A percentile compares a stretch with the other conserved stretches of the same genome.
Evolutionary conservation across 2,797 vertebrate genomes (phyloP).

Genomic region (Ispidina lecontei): DNA sequence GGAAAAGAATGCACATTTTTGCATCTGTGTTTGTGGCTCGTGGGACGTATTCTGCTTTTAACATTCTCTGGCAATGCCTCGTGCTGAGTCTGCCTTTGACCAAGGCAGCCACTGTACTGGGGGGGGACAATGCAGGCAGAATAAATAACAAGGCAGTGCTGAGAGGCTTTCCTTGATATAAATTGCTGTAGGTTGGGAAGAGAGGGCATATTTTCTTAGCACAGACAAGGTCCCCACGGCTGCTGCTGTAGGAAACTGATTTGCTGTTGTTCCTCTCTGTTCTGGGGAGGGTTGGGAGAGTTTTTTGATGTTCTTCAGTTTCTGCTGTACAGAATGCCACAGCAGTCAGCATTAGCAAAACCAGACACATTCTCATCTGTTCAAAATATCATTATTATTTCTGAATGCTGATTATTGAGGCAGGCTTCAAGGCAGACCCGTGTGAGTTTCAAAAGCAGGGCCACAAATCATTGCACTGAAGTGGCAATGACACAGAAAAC

Average conservation of each 20-base stretch:
- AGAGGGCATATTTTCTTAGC: conserved; percentile 13
- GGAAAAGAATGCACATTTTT: not conserved
- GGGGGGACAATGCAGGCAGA: conserved; percentile 4
- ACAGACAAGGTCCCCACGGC: not conserved
- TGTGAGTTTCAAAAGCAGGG: not conserved
- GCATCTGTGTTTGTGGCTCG: not conserved
- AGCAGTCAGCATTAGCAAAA: conserved; percentile 5
- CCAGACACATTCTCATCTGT: not conserved
- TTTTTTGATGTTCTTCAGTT: conserved; percentile 27
- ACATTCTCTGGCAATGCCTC: not conserved
- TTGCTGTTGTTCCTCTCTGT: not conserved
- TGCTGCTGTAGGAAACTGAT: not conserved
- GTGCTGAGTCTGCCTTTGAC: conserved; percentile 1
- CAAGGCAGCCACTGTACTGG: not conserved
- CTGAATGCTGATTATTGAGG: conserved; percentile 36
- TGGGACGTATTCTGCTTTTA: conserved; percentile 40
- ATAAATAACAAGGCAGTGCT: conserved; percentile 29
- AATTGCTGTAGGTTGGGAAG: conserved; percentile 10
- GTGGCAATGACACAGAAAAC: not conserved
- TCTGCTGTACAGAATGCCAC: not conserved
- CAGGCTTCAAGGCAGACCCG: not conserved
- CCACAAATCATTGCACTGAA: not conserved
- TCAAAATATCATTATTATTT: conserved; percentile 2
- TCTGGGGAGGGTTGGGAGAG: not conserved
- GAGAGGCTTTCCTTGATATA: conserved; percentile 24